Conservation (phyloP, 2,888 invertebrate genomes). For the Allolobophora icterica region DNA sequence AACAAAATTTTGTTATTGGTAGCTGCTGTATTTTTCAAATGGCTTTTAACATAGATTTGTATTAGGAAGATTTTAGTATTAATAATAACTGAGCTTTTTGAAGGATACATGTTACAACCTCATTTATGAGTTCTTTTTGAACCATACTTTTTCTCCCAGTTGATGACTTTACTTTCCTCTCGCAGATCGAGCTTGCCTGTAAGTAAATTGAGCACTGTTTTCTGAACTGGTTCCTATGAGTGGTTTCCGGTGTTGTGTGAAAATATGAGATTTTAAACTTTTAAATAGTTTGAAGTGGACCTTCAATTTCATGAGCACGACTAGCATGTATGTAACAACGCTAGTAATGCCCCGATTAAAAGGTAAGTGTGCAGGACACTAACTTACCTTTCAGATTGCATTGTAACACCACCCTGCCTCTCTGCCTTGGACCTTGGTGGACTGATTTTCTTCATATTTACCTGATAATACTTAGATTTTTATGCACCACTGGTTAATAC, state of each 20-base stretch:
- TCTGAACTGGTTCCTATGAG: not conserved
- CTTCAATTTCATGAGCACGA: not conserved
- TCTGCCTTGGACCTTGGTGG: no score
- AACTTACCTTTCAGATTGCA: no score
- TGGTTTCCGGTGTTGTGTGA: not conserved
- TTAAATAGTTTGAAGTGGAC: not conserved
- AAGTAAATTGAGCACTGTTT: not conserved
- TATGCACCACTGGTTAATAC: no score
- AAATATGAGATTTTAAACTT: not conserved
- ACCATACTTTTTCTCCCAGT: not conserved
- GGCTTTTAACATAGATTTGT: not conserved
- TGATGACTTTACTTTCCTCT: no score
- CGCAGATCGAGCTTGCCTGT: not conserved
- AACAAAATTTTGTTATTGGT: not conserved
- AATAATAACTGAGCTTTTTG: not conserved
- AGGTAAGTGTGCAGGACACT: no score
- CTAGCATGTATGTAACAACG: no score
- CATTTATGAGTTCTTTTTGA: not conserved
- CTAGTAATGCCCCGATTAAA: no score
- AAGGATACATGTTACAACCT: not conserved
- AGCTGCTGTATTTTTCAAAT: not conserved
- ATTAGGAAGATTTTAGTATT: not conserved
- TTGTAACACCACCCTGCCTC: no score
- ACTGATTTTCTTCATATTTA: no score
- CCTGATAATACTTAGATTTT: no score